Conservation (phyloP, 2,888 invertebrate species). For the Leucophenga montana region DNA sequence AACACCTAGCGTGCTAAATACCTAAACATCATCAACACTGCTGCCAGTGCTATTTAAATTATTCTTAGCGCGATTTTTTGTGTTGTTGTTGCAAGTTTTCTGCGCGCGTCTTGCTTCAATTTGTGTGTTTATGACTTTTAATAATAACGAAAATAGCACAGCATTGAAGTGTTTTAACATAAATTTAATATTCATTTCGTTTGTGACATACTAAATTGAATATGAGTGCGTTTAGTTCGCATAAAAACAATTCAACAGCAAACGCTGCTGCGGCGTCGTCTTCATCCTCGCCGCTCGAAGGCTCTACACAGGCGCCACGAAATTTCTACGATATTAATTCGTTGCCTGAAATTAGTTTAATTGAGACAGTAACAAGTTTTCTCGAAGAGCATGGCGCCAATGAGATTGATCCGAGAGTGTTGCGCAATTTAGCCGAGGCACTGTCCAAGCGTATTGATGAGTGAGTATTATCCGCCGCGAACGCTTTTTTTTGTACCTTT, state of each 20-base stretch:
- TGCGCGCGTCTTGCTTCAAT: not conserved
- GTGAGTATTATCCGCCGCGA: slow-evolving; percentile 63
- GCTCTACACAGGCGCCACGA: slow-evolving; percentile 51
- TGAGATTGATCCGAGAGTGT: slow-evolving; percentile 57
- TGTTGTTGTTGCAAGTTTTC: not conserved
- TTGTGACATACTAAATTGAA: not conserved
- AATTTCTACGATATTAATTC: slow-evolving; percentile 47
- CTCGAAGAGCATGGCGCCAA: slow-evolving; percentile 63
- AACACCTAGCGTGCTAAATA: too few species aligned
- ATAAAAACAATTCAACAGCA: not conserved
- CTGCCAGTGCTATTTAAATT: not conserved
- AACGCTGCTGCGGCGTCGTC: not conserved
- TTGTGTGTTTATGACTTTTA: not conserved
- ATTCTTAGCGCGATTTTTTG: not conserved
- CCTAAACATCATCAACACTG: too few species aligned
- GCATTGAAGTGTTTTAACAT: not conserved
- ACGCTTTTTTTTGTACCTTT: not conserved
- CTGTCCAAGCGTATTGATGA: slow-evolving; percentile 61
- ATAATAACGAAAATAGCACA: not conserved
- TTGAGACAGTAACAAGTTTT: slow-evolving; percentile 66
- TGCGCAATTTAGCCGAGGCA: slow-evolving; percentile 62
- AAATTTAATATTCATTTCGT: not conserved
- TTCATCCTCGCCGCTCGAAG: slow-evolving; percentile 34
- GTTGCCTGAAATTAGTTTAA: slow-evolving; percentile 57
- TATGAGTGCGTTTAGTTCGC: slow-evolving; percentile 13